These are phyloP conservation scores for Melinopterus prodromus DNA, from an alignment of 2,888 invertebrate species.

Conservation along the genomic window DNA sequence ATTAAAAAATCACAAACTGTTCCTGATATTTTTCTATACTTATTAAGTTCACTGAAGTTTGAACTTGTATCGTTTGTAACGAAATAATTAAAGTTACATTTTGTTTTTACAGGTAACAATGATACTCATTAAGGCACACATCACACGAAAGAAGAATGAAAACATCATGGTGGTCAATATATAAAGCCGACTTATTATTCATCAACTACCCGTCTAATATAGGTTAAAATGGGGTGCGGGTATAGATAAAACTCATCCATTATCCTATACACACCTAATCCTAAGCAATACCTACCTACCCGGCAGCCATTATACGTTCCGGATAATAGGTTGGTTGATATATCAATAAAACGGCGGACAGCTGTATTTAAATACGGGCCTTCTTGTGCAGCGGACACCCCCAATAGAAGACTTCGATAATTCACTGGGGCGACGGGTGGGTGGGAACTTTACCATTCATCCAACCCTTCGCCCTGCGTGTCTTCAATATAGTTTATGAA, in stretches of 20 bases:
- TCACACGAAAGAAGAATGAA: too few species aligned
- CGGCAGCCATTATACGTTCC: neutral
- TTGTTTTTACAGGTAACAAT: too few species aligned
- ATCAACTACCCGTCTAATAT: neutral
- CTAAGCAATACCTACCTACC: neutral
- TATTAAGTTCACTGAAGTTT: too few species aligned
- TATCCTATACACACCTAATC: neutral
- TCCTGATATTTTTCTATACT: too few species aligned
- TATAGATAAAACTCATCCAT: constrained; percentile 4
- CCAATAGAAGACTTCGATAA: neutral
- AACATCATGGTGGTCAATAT: too few species aligned
- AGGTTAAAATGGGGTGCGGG: neutral
- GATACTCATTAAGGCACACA: too few species aligned
- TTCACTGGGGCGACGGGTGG: neutral
- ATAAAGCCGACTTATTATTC: neutral
- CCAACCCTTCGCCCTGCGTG: neutral
- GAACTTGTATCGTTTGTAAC: too few species aligned
- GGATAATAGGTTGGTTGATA: neutral
- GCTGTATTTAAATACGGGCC: neutral
- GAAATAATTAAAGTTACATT: too few species aligned
- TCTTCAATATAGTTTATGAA: constrained; percentile 4
- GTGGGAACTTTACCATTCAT: constrained; percentile 4
- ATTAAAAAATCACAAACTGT: too few species aligned
- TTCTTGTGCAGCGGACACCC: neutral
- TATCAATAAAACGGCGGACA: neutral